Base-by-base conservation (phyloP, 2,113 vertebrate species). In the Agelaius tricolor region DNA sequence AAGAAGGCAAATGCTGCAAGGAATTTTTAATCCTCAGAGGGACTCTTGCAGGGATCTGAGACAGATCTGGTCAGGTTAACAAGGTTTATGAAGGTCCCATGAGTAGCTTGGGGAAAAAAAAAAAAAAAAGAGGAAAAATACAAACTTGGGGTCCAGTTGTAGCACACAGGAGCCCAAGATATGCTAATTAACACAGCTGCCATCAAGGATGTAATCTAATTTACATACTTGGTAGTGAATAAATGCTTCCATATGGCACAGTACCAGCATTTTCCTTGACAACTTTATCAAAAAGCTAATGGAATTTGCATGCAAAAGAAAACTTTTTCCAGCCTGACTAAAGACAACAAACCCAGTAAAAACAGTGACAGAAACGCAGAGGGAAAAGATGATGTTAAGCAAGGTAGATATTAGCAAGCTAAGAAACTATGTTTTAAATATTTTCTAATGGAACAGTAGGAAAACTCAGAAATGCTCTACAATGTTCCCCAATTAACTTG, bases 161-260 rank as follows among this genome's bases (percentile, higher is more conserved):
- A 90, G 44, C 39, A 94, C 75, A 27, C 85, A 79, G 68, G 69
- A 92, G 69, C 79, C 66, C 90, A 92, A 93, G 94, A 84, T 84
- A 95, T 89, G 80, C 61, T 95, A 97, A 96, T 96, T 95, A 92
- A 84, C 77, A 69, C 90, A 90, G 62, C 88, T 97, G 96, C 59
- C 62, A 90, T 95, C 74, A 84, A 96, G 88, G 90, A 92, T 97
- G 90, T 97, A 94, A 96, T 95, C 93, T 95, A 76, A 97, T 97
- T 97, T 96, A 47, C 94, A 97, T 96, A 97, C 86, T 96, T 93
- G 73, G 85, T 95, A 75, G 69, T 72, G 73, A 93, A 94, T 97
- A 96, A 96, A 94, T 84, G 62, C 66, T 96, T 96, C 96, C 93
- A 95, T 96, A 96, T 97, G 96, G 96, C 96, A 95, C 62, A 93